A percentile compares a stretch with the other conserved stretches of the same genome.
These are phyloP conservation scores for Habropoda laboriosa DNA, from an alignment of 1,140 invertebrate genomes.

Conservation along the genomic window DNA sequence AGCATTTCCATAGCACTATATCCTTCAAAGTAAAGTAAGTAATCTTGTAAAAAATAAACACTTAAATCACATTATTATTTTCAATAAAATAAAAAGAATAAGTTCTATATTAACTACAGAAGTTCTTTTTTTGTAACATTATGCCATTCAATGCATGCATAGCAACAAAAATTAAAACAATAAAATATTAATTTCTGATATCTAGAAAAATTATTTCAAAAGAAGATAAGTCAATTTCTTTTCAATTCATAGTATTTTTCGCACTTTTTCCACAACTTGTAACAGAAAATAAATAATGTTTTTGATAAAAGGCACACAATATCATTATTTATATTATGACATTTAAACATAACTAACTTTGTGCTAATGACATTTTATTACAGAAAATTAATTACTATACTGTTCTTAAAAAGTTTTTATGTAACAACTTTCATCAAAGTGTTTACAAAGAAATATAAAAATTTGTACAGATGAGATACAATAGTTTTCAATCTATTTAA, in stretches of 20 bases:
- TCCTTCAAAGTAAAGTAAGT: background rate
- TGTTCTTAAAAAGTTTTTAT: background rate
- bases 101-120: background rate
- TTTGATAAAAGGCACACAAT: background rate
- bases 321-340: no score
- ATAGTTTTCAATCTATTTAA: background rate
- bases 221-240: background rate
- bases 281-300: background rate
- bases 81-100: background rate
- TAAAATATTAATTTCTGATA: background rate
- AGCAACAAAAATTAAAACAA: background rate
- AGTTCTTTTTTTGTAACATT: background rate
- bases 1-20: slow-evolving; percentile 68
- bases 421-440: background rate
- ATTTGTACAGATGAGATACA: background rate
- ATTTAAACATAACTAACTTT: background rate
- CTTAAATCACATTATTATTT: background rate
- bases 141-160: background rate
- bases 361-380: background rate
- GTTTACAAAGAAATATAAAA: background rate
- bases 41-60: background rate
- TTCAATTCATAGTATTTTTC: background rate
- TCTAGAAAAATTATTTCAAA: background rate
- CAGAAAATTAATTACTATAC: background rate
- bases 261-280: background rate